These are phyloP conservation scores for Hydractinia symbiolongicarpus DNA, from an alignment of 30 jellyfish, hydroid and myxozoan species.

Conservation along the genomic window DNA sequence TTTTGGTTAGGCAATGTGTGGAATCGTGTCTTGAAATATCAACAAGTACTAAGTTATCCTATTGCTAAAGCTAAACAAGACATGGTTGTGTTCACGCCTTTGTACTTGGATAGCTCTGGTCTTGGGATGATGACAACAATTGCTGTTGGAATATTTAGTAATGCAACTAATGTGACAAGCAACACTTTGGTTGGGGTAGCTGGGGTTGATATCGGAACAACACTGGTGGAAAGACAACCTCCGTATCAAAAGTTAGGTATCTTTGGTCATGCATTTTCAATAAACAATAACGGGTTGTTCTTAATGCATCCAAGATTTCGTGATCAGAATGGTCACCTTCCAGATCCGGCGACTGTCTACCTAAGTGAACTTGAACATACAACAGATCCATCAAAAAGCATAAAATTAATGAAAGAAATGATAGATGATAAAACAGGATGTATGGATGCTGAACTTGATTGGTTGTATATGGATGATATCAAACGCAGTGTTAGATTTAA, in stretches of 20 bases:
- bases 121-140: conserved; percentile 21
- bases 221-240: conserved; percentile 1
- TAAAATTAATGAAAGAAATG: conserved; percentile 36
- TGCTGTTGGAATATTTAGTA: neutral
- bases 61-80: neutral
- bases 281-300: conserved; percentile 16
- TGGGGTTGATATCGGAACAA: conserved; percentile 19
- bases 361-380: conserved; percentile 51
- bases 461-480: conserved; percentile 1
- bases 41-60: conserved; percentile 5
- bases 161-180: neutral
- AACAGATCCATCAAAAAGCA: conserved; percentile 13
- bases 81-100: conserved; percentile 13
- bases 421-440: conserved; percentile 44
- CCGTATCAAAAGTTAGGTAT: conserved; percentile 20
- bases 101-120: conserved; percentile 13
- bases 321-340: conserved; percentile 50
- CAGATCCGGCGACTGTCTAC: conserved; percentile 62
- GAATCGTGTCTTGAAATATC: conserved; percentile 15
- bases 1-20: conserved; percentile 6
- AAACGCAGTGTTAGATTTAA: conserved; percentile 35
- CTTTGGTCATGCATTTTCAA: conserved; percentile 10
- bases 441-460: conserved; percentile 22
- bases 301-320: conserved; percentile 3
- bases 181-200: conserved; percentile 8